phyloP scores from a whole-genome alignment of 2,113 vertebrate species.

The Vimba vimba region DNA sequence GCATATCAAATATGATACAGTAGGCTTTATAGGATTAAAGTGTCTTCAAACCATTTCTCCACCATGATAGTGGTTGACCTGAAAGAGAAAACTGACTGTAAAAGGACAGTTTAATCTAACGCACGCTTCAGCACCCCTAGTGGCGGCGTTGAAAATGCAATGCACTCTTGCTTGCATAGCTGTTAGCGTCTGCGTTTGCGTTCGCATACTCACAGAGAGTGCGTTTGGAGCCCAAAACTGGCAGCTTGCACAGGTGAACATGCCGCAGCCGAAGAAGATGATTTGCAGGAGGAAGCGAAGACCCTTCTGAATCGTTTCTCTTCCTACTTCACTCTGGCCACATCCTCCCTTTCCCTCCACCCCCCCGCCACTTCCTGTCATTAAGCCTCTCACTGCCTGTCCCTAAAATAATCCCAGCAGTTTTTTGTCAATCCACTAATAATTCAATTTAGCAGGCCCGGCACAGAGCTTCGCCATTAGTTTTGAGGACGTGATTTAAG shows the following conservation, averaged over 20 bases:
- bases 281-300: conserved; percentile 67
- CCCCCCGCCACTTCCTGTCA: conserved; percentile 66
- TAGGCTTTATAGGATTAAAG: too few relatives aligned
- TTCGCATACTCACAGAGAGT: background rate
- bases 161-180: background rate
- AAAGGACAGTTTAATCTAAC: background rate
- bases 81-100: background rate
- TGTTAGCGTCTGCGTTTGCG: background rate
- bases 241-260: conserved; percentile 40
- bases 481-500: conserved; percentile 78
- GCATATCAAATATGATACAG: too few relatives aligned
- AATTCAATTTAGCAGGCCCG: conserved; percentile 80
- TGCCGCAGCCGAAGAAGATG: conserved; percentile 70
- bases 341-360: conserved; percentile 47
- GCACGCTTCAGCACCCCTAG: background rate
- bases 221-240: background rate
- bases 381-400: conserved; percentile 69
- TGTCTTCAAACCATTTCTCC: background rate
- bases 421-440: conserved; percentile 80
- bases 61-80: background rate
- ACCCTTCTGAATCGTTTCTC: conserved; percentile 29
- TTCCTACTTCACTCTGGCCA: conserved; percentile 61
- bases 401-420: conserved; percentile 73
- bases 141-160: background rate
- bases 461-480: conserved; percentile 76